Base-by-base conservation (phyloP, 2,113 vertebrate genomes). In the Bubo blakistoni region DNA sequence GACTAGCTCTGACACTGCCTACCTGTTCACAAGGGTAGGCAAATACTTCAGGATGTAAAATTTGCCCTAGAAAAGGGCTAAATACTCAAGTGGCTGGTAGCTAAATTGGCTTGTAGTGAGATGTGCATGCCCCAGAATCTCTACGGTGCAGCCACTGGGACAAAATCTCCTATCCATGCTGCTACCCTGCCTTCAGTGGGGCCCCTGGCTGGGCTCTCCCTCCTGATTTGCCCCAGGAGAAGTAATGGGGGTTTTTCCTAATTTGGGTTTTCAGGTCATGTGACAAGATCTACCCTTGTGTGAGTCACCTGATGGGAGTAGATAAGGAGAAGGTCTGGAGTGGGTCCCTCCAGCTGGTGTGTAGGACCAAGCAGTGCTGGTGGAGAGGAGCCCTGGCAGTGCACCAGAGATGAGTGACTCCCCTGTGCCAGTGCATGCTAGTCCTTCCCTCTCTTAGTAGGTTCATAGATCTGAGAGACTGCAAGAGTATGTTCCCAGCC, bases 341-440 rank as follows among this genome's bases (percentile, higher is more conserved):
- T 1, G 21, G 6, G 3, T 26, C 3, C 5, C 15, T 47, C 4
- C 15, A 40, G 71, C 2, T 25, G 49, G n/a, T 11, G 34, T 10
- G 42, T 13, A 4, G 54, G 65, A 18, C 3, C 9, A 5, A 6
- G 81, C 0, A 0, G 49, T 20, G 26, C 16, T 1, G 6, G 61
- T 30, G 15, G 7, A 47, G 36, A 44, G 20, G 46, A 88, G 34
- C 36, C 7, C 19, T 80, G 76, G 52, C 27, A 47, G 26, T 2
- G 13, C 16, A 22, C 10, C 0, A 3, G 25, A 46, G 27, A 1
- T 5, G 27, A 24, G 38, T 36, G 24, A 77, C 38, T 65, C 2
- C 13, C 24, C 13, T 21, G 40, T 40, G 72, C 13, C 16, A 40
- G n/a, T 5, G 20, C 11, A 16, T 52, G 40, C 21, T 16, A 4